A percentile compares a stretch with the other conserved stretches of the same genome.
Evolutionary conservation across 1,140 invertebrate genomes (phyloP).

Genomic region (Belonocnema kinseyi): DNA sequence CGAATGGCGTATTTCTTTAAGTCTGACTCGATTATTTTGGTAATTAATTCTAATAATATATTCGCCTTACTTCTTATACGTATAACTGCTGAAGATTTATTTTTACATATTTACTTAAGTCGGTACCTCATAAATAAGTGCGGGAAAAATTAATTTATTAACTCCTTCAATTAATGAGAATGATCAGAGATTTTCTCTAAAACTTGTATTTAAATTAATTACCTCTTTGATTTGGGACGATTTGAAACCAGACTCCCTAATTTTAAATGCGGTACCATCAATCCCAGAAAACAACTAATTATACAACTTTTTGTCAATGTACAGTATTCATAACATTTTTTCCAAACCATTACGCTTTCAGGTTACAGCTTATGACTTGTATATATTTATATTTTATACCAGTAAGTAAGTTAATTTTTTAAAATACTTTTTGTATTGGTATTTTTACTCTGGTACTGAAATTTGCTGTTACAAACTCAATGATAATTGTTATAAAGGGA

Average conservation of each 20-base stretch:
- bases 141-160: neutral
- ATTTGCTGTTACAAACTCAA: neutral
- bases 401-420: constrained; percentile 5
- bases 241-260: neutral
- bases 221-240: too few species aligned
- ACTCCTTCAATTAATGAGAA: neutral
- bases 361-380: too few species aligned
- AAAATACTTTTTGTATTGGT: neutral
- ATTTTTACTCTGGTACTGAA: neutral
- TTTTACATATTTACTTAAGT: constrained; percentile 22
- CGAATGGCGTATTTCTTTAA: constrained; percentile 12
- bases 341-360: too few species aligned
- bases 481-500: constrained; percentile 12
- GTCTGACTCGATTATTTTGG: constrained; percentile 28
- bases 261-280: neutral
- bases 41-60: constrained; percentile 26
- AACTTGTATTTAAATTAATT: too few species aligned
- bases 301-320: too few species aligned
- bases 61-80: neutral
- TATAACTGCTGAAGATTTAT: neutral
- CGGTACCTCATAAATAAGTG: neutral
- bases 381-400: neutral
- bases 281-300: too few species aligned
- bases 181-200: neutral
- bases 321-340: too few species aligned